Base-by-base conservation (phyloP, 2,888 invertebrate species). In the Ochropacha duplaris region DNA sequence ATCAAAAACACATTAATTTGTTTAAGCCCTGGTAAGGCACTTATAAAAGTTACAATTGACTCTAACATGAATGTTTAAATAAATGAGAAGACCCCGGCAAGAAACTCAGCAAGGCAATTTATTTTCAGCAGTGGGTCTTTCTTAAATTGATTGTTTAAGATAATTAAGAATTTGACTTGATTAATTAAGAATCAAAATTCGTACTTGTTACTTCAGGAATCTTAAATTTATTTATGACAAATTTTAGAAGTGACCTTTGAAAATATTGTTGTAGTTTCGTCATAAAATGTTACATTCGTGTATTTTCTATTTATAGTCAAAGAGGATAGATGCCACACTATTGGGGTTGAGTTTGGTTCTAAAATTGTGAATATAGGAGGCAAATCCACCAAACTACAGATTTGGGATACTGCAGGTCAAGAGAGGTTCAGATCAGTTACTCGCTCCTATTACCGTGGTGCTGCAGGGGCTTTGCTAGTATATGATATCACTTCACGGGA, bases 351-450 rank as follows among this genome's bases (percentile, higher is more conserved):
- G 84, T 97, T 97, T 93, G 97, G 97, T n/a, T 96, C 96, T 3
- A 96, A 96, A 85, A 96, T 97, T 70, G 94, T 97, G 0, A 96
- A 96, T 83, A 96, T 97, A 64, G 96, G 96, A 16, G 96, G 96
- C 0, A 96, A 96, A 86, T 95, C 96, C 6, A 96, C 97, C 1
- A 97, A 97, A 83, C 86, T 97, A 62, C 97, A 97, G 87, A 96
- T 96, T 77, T 96, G 96, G 96, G 96, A 96, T 71, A 99, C 99
- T 5, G 99, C 99, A 36, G 99, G 99, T 0, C 99, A 99, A 84
- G 99, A 99, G 90, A 94, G 99, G 80, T 99, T 99, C 88, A 95
- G 99, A 73, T 99, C 99, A 52, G 99, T 99, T 62, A 96, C 96
- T 0, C 93, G 96, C 52, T 96, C 96, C 28, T 97, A 97, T 79